A percentile compares a stretch with the other conserved stretches of the same genome.
Conservation (phyloP, 2,113 vertebrate species). For the Mormyrus iriodes region DNA sequence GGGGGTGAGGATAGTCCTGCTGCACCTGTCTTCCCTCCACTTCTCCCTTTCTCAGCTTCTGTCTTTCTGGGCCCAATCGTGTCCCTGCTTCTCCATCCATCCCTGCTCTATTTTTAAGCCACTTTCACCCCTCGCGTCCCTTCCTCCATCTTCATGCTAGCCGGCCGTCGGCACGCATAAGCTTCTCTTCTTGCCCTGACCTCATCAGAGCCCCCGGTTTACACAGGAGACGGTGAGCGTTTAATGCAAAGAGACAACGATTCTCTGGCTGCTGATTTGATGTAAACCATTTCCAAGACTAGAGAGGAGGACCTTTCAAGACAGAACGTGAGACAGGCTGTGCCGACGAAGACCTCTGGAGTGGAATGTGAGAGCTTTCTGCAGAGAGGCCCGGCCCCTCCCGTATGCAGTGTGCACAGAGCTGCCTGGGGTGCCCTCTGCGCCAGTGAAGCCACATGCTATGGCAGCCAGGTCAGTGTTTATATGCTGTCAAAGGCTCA, state of each 20-base stretch:
- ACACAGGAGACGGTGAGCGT: not conserved
- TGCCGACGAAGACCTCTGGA: conserved; percentile 3
- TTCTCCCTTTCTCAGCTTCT: conserved; percentile 2
- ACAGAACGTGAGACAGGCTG: not conserved
- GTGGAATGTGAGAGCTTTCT: conserved; percentile 5
- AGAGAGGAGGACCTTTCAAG: not conserved
- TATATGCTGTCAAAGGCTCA: not conserved
- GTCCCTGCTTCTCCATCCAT: not conserved
- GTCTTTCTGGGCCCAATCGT: not conserved
- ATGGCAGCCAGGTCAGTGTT: not conserved
- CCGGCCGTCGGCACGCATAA: not conserved
- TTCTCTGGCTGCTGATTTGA: not conserved
- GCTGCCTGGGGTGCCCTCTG: too few relatives aligned
- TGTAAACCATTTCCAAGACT: not conserved
- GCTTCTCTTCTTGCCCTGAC: not conserved
- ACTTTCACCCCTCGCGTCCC: not conserved
- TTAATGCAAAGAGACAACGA: not conserved
- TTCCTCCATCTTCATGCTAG: not conserved
- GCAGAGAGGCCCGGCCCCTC: not conserved
- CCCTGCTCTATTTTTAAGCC: not conserved
- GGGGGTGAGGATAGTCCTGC: conserved; percentile 29
- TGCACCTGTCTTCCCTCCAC: not conserved
- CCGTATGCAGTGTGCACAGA: not conserved
- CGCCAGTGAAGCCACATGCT: not conserved
- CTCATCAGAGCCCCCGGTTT: not conserved